Percentiles rank a stretch among this genome's conserved stretches.
These are phyloP conservation scores for Hyposoter didymator DNA, from an alignment of 2,888 invertebrate genomes.

Conservation along the genomic window DNA sequence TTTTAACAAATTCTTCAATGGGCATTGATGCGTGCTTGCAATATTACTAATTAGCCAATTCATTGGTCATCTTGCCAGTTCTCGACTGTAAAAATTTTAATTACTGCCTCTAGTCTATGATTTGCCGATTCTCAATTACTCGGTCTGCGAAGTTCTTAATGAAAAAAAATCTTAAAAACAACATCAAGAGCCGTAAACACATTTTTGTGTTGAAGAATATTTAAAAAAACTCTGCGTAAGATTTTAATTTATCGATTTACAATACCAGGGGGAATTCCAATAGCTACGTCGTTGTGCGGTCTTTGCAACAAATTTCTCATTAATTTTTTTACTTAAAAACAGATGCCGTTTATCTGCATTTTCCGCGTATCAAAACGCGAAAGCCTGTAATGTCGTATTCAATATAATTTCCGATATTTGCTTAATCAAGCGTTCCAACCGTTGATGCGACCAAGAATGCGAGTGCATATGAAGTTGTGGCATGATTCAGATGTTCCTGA, in stretches of 20 bases:
- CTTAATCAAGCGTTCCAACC: slow-evolving; percentile 12
- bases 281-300: neutral
- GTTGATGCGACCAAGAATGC: slow-evolving; percentile 14
- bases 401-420: slow-evolving; percentile 12
- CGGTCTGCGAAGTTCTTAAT: neutral
- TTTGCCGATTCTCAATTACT: neutral
- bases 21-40: neutral
- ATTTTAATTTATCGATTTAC: neutral
- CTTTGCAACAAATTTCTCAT: neutral
- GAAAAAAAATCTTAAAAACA: neutral
- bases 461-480: slow-evolving; percentile 29
- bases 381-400: neutral
- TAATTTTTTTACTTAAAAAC: neutral
- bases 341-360: neutral
- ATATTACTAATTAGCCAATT: neutral
- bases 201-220: neutral
- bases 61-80: neutral
- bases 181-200: neutral
- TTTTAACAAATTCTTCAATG: neutral
- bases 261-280: neutral
- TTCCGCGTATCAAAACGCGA: neutral
- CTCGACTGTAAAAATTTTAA: neutral
- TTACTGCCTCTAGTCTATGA: neutral
- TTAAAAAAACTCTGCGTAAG: neutral
- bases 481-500: slow-evolving; percentile 8